A percentile compares a stretch with the other conserved stretches of the same genome.
phyloP scores from a whole-genome alignment of 2,888 invertebrate genomes.

The Hirtodrosophila alboralis region DNA sequence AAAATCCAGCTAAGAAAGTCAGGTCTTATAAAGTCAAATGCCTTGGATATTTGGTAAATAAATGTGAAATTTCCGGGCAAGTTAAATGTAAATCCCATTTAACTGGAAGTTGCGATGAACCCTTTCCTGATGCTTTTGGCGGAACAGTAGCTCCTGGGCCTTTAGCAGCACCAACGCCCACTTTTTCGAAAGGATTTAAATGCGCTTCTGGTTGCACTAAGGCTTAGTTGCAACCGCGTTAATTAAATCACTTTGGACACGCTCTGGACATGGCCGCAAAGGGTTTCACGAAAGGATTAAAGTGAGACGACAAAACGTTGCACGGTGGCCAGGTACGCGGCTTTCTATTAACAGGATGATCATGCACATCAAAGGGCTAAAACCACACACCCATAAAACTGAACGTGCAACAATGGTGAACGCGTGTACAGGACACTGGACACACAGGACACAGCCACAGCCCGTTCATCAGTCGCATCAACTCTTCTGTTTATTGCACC shows the following conservation, averaged over 20 bases:
- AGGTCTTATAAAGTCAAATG: conserved; percentile 60
- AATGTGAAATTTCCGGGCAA: conserved; percentile 53
- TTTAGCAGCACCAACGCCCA: conserved; percentile 60
- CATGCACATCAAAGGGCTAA: conserved; percentile 83
- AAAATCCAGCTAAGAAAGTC: conserved; percentile 31
- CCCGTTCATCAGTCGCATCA: conserved; percentile 48
- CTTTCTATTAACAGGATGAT: conserved; percentile 83
- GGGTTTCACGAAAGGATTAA: conserved; percentile 69
- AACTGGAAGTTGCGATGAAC: conserved; percentile 50
- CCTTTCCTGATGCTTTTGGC: conserved; percentile 24
- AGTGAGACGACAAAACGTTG: conserved; percentile 14
- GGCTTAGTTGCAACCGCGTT: conserved; percentile 67
- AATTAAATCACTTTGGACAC: conserved; percentile 80
- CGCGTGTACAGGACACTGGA: conserved; percentile 35
- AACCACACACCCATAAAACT: conserved; percentile 83
- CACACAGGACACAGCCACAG: conserved; percentile 19
- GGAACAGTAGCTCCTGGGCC: conserved; percentile 67
- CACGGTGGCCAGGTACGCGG: conserved; percentile 46
- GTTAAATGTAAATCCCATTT: conserved; percentile 66
- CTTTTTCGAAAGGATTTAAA: conserved; percentile 61
- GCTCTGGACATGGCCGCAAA: conserved; percentile 42
- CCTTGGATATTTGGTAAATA: conserved; percentile 73
- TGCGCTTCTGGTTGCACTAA: conserved; percentile 34
- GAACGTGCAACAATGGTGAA: conserved; percentile 59
- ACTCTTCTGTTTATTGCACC: conserved; percentile 73